These are phyloP conservation scores for Diceros bicornis DNA, from an alignment of 2,797 vertebrate genomes.

Conservation along the genomic window DNA sequence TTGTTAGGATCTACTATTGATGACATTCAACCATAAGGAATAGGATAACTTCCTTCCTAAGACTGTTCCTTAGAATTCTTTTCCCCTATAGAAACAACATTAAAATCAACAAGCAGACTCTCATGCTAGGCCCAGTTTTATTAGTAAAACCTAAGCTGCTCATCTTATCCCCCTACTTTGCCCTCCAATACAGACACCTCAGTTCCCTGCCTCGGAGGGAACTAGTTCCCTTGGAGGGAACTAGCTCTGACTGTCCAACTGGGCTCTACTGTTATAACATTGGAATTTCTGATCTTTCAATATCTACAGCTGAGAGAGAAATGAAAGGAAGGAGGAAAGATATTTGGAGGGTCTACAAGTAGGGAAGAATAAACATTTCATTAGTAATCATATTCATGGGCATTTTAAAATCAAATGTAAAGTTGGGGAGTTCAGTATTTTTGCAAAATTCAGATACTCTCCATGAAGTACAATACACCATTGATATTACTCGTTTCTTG, in stretches of 20 bases:
- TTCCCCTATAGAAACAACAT: background rate
- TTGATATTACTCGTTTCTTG: slow-evolving; percentile 38
- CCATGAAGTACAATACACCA: slow-evolving; percentile 31
- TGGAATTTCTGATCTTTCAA: background rate
- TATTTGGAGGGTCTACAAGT: background rate
- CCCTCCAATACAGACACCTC: background rate
- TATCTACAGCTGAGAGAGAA: slow-evolving; percentile 34
- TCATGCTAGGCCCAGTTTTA: background rate
- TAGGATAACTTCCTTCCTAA: slow-evolving; percentile 40
- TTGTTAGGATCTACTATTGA: slow-evolving; percentile 36
- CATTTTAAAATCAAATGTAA: slow-evolving; percentile 62
- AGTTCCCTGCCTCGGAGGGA: background rate
- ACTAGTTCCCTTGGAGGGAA: background rate
- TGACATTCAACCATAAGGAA: background rate
- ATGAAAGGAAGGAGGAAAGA: slow-evolving; percentile 28
- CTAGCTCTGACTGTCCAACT: slow-evolving; percentile 5
- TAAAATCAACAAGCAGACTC: background rate
- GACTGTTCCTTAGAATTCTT: background rate
- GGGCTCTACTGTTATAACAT: background rate
- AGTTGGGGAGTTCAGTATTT: slow-evolving; percentile 20
- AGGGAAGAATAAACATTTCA: slow-evolving; percentile 50
- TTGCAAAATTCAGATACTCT: slow-evolving; percentile 14
- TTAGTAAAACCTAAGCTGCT: background rate
- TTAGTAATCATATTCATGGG: background rate
- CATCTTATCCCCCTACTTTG: background rate